Evolutionary conservation across 2,888 invertebrate species (phyloP).

Genomic region (Melinaea marsaeus): DNA sequence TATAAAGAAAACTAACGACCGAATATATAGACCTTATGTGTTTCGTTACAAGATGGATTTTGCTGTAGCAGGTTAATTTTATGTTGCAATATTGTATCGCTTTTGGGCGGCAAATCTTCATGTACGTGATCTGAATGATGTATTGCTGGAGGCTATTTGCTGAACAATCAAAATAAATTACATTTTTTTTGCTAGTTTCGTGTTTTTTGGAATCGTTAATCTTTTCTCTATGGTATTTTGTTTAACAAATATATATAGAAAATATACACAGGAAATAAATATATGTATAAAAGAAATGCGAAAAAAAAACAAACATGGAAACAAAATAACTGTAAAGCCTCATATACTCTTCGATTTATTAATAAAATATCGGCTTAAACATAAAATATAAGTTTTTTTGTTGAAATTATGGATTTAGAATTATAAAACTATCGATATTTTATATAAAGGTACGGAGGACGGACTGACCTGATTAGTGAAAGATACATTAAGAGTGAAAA

Average conservation of each 20-base stretch:
- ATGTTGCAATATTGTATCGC: conserved; percentile 14
- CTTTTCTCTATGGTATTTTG: conserved; percentile 1
- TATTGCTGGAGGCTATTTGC: conserved; percentile 19
- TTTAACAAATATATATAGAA: not conserved
- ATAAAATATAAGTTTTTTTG: too few species aligned
- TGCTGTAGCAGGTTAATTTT: conserved; percentile 9
- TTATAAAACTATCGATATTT: too few species aligned
- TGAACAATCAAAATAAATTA: conserved; percentile 28
- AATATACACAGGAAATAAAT: not conserved
- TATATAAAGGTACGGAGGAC: too few species aligned
- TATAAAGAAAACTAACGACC: conserved; percentile 12
- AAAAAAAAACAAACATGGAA: too few species aligned
- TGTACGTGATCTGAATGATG: conserved; percentile 36
- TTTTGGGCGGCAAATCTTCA: conserved; percentile 34
- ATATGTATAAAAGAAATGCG: too few species aligned
- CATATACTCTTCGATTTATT: too few species aligned
- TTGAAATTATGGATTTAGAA: too few species aligned
- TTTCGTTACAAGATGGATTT: conserved; percentile 7
- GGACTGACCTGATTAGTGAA: too few species aligned
- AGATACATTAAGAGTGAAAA: too few species aligned
- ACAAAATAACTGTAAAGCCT: too few species aligned
- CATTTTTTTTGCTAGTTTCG: conserved; percentile 19
- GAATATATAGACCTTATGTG: conserved; percentile 6
- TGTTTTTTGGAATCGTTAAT: conserved; percentile 6
- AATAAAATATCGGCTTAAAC: too few species aligned